A percentile compares a stretch with the other conserved stretches of the same genome.
These are phyloP conservation scores for Steinernema khuongi DNA, from an alignment of 1,140 invertebrate species.

Conservation along the genomic window DNA sequence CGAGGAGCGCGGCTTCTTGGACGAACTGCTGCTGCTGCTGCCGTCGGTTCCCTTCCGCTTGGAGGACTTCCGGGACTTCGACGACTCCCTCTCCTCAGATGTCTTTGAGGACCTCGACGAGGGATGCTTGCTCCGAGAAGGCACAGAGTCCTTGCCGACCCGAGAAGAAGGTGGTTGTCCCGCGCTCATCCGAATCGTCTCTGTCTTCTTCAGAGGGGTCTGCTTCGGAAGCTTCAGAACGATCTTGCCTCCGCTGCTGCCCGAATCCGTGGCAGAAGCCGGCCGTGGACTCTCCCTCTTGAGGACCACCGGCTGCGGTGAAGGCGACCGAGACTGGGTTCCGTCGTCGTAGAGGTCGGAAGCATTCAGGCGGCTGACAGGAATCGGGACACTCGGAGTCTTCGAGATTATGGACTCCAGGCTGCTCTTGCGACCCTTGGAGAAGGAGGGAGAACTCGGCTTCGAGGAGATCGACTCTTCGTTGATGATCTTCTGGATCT, in stretches of 20 bases:
- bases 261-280: background rate
- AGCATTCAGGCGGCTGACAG: background rate
- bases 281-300: background rate
- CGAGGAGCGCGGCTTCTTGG: background rate
- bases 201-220: background rate
- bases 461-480: background rate
- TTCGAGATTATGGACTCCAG: background rate
- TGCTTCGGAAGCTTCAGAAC: background rate
- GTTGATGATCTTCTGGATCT: conserved; percentile 1
- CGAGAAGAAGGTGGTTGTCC: background rate
- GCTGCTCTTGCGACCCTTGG: background rate
- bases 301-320: background rate
- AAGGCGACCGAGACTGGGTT: background rate
- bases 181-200: background rate
- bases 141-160: background rate
- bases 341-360: conserved; percentile 2
- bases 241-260: background rate
- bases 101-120: background rate
- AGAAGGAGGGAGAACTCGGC: background rate
- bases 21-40: background rate
- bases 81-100: background rate
- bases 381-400: background rate
- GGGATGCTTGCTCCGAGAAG: background rate
- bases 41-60: background rate
- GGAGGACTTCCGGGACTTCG: background rate